Percentiles rank a stretch among this genome's conserved stretches.
Evolutionary conservation across 2,113 vertebrate genomes (phyloP).

Genomic region (Galbula dea): DNA sequence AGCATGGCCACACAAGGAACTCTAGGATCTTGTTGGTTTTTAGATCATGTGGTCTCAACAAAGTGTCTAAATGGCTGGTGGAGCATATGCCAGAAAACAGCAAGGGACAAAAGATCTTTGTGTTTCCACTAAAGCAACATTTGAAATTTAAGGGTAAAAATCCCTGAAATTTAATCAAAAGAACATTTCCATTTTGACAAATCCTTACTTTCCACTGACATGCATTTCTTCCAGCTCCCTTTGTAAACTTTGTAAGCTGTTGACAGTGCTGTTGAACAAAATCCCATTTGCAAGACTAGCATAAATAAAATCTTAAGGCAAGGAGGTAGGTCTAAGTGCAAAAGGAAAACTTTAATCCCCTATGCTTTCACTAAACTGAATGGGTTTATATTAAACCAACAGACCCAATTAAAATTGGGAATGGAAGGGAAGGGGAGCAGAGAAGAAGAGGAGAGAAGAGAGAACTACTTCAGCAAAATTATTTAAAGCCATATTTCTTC

Average conservation of each 20-base stretch:
- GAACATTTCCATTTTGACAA: constrained; percentile 13
- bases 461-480: background rate
- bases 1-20: background rate
- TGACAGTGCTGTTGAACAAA: background rate
- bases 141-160: background rate
- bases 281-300: background rate
- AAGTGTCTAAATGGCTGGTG: background rate
- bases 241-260: constrained; percentile 48
- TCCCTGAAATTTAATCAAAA: background rate
- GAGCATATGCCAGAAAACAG: background rate
- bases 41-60: background rate
- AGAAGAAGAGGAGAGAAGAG: background rate
- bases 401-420: background rate
- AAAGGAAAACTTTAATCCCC: background rate
- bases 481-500: background rate
- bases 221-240: background rate
- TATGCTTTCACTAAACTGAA: background rate
- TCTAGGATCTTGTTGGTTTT: background rate
- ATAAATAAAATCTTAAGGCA: background rate
- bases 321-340: background rate
- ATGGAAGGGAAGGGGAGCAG: background rate
- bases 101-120: background rate
- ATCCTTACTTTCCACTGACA: background rate
- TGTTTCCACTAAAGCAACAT: background rate
- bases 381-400: background rate